Conservation (phyloP, 2,888 invertebrate genomes). For the Stegana nigrithorax region DNA sequence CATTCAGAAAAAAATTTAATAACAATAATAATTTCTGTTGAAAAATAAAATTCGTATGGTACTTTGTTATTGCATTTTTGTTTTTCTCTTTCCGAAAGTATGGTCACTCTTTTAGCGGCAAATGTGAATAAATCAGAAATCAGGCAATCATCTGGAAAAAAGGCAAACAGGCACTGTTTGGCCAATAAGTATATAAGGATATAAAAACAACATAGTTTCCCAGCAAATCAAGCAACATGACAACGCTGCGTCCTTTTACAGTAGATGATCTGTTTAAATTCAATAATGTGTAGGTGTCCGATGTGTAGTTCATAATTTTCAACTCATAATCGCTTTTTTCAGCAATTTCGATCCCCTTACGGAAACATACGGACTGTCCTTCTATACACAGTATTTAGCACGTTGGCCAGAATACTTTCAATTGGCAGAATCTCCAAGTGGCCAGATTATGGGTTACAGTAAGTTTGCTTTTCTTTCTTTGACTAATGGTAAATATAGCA, state of each 20-base stretch:
- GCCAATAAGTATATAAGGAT: too few species aligned
- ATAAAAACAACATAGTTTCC: neutral
- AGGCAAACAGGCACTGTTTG: too few species aligned
- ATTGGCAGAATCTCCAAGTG: constrained; percentile 92
- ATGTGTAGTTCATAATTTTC: neutral
- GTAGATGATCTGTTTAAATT: constrained; percentile 95
- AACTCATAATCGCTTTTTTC: constrained; percentile 33
- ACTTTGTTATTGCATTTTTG: too few species aligned
- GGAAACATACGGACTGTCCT: constrained; percentile 94
- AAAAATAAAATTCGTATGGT: too few species aligned
- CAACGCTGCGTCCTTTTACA: constrained; percentile 90
- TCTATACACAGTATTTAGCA: constrained; percentile 97
- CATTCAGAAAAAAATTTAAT: too few species aligned
- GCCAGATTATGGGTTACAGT: constrained; percentile 99
- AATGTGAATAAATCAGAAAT: too few species aligned
- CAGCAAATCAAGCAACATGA: constrained; percentile 74
- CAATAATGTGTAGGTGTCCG: constrained; percentile 87
- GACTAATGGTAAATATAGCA: neutral
- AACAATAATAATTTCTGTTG: too few species aligned
- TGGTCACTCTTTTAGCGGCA: too few species aligned
- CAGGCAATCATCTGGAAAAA: too few species aligned
- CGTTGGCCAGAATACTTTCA: constrained; percentile 99
- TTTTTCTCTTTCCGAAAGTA: too few species aligned
- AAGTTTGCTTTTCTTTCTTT: constrained; percentile 70
- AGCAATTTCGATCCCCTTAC: constrained; percentile 97